phyloP scores from a whole-genome alignment of 2,888 invertebrate species.

The Hanleya hanleyi region DNA sequence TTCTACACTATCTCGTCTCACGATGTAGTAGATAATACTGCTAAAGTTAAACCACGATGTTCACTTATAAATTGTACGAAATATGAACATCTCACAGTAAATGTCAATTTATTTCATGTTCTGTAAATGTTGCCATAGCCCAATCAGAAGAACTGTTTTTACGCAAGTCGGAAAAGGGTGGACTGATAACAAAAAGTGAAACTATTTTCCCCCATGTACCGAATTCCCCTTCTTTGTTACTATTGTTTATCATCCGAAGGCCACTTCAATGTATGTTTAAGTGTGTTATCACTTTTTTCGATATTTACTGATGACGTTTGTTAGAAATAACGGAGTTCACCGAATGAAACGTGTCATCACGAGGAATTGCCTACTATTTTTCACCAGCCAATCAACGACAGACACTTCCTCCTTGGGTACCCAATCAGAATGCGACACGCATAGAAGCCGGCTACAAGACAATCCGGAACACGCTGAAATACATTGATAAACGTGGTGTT shows the following conservation, averaged over 20 bases:
- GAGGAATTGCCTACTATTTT: not conserved
- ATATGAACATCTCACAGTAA: no score
- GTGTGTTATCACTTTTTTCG: not conserved
- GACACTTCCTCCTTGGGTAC: slow-evolving; percentile 9
- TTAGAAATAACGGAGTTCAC: not conserved
- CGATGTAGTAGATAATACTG: no score
- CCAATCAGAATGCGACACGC: slow-evolving; percentile 29
- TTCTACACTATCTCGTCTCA: no score
- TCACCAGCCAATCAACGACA: slow-evolving; percentile 17
- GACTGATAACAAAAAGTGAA: not conserved
- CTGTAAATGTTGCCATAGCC: no score
- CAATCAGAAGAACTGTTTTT: no score
- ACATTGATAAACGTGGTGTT: no score
- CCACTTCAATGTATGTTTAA: not conserved
- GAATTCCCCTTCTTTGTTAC: not conserved
- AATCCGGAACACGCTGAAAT: no score
- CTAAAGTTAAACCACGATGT: no score
- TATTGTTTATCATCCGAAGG: not conserved
- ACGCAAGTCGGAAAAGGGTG: no score
- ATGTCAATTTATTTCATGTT: no score
- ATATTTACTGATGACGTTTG: not conserved
- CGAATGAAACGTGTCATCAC: not conserved
- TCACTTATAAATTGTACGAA: no score
- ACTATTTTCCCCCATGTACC: not conserved
- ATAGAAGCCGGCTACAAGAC: not conserved